Evolutionary conservation across 2,888 invertebrate genomes (phyloP).

Genomic region (Halictus ligatus): DNA sequence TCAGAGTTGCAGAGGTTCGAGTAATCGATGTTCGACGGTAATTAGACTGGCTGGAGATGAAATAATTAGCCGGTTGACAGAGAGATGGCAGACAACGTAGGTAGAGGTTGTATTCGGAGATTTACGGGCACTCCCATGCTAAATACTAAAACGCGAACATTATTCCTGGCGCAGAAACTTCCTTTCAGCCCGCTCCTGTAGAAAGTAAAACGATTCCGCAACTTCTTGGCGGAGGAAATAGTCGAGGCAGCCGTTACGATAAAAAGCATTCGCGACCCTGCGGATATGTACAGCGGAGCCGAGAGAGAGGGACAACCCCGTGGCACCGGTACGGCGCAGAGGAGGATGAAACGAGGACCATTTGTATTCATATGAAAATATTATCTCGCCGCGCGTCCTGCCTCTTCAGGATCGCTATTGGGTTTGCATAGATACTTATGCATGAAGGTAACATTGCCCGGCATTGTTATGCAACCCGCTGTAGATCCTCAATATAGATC

Average conservation of each 20-base stretch:
- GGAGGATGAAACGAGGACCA: constrained; percentile 63
- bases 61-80: background rate
- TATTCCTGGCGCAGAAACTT: constrained; percentile 63
- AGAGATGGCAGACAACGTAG: background rate
- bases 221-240: constrained; percentile 68
- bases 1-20: background rate
- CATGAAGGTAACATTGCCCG: constrained; percentile 77
- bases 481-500: constrained; percentile 78
- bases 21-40: background rate
- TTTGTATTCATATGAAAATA: constrained; percentile 80
- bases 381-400: constrained; percentile 72
- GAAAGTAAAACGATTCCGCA: constrained; percentile 69
- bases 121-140: constrained; percentile 41
- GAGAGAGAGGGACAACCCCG: constrained; percentile 26
- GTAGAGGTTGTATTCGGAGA: background rate
- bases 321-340: constrained; percentile 4
- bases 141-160: constrained; percentile 66
- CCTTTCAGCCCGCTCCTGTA: constrained; percentile 51
- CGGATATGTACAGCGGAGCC: constrained; percentile 51
- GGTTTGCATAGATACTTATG: constrained; percentile 79
- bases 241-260: constrained; percentile 66
- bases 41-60: background rate
- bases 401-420: constrained; percentile 77
- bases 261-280: constrained; percentile 71
- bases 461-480: constrained; percentile 79